phyloP scores from a whole-genome alignment of 1,140 invertebrate genomes.

The Hyles vespertilio region DNA sequence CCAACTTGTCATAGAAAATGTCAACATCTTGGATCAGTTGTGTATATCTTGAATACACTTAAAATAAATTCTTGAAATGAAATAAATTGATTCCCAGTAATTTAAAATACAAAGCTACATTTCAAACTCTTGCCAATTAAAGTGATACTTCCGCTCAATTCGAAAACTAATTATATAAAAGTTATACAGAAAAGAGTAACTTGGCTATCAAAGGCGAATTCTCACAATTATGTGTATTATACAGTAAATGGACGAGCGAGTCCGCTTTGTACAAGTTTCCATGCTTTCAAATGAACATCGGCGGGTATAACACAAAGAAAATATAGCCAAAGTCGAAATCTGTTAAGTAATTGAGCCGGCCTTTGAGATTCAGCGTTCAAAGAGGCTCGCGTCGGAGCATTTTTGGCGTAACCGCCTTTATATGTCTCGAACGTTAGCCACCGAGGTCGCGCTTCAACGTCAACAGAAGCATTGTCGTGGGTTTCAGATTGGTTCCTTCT shows the following conservation, averaged over 20 bases:
- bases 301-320: constrained; percentile 16
- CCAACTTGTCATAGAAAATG: too few relatives aligned
- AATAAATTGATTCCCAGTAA: too few relatives aligned
- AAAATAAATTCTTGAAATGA: too few relatives aligned
- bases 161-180: constrained; percentile 6
- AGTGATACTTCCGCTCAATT: not conserved
- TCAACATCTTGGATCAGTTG: too few relatives aligned
- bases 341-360: constrained; percentile 24
- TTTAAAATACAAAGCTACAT: too few relatives aligned
- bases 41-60: too few relatives aligned
- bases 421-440: not conserved
- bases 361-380: constrained; percentile 8
- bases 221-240: constrained; percentile 8
- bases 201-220: constrained; percentile 1
- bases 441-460: too few relatives aligned
- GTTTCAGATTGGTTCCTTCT: too few relatives aligned
- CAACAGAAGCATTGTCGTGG: too few relatives aligned
- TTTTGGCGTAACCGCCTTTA: constrained; percentile 2
- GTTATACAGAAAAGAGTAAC: constrained; percentile 5
- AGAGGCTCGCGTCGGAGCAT: not conserved
- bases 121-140: too few relatives aligned
- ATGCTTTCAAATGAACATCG: constrained; percentile 19
- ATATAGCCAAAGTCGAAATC: constrained; percentile 19
- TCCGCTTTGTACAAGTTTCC: constrained; percentile 23
- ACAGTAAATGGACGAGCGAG: constrained; percentile 10